Base-by-base conservation (phyloP, 1,140 invertebrate genomes). In the Hyles euphorbiae region DNA sequence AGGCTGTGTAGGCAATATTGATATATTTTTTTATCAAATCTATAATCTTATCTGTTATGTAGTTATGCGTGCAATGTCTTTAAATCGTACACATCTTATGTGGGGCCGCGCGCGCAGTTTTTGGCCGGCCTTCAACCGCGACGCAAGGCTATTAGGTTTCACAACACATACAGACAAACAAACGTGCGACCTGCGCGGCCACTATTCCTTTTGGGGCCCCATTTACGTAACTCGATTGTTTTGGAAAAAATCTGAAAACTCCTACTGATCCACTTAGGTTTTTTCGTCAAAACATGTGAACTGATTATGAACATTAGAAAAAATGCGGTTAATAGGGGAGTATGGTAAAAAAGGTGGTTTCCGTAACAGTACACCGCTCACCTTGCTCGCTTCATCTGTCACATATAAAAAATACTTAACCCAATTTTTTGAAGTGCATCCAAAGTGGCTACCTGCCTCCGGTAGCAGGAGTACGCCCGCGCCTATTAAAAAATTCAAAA, bases 291-390 rank as follows among this genome's bases (percentile, higher is more conserved):
- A 81, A 78, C 73, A 83, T 79, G 73, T 81, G 76, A 81, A 82
- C 63, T 67, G 83, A 83, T 83, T 78, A 78, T 68, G 65, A 46
- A 33, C 52, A 5, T 34, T 53, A 60, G 57, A 67, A 78, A 82
- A 81, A 81, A 76, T 68, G 62, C 65, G 58, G 63, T 76, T 78
- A 76, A 82, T 82, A 81, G 75, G 81, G 77, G 77, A 74, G 74
- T 71, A 74, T 70, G 33, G 66, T 72, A 80, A 83, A 86, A 83
- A 87, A 71, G 61, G 68, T 55, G 67, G 78, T 83, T 83, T 84
- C 84, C 84, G 84, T 86, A 87, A 86, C 78, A 70, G 66, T 74
- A 86, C 70, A 77, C 80, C 74, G 77, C 67, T 85, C 81, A 83
- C 83, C 82, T 84, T 82, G 78, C 71, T 60, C 62, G 64, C 59